Conservation (phyloP, 2,113 vertebrate genomes). For the Cnemophilus loriae region DNA sequence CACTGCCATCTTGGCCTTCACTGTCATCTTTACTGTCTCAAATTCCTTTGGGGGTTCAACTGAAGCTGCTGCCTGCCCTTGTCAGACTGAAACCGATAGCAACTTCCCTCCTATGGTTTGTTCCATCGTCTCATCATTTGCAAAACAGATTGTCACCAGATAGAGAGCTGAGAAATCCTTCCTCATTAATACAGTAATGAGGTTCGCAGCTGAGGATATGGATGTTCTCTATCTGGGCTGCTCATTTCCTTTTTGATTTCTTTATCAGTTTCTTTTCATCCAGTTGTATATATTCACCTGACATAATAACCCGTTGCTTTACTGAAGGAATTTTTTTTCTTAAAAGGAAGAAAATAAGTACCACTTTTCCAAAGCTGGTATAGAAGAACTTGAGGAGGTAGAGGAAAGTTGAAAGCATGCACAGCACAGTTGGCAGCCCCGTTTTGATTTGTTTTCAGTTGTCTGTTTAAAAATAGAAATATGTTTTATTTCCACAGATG, state of each 20-base stretch:
- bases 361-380: not conserved
- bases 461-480: not conserved
- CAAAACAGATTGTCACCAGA: not conserved
- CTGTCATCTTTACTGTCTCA: not conserved
- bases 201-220: not conserved
- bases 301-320: not conserved
- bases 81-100: not conserved
- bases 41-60: not conserved
- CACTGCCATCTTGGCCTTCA: not conserved
- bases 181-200: not conserved
- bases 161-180: not conserved
- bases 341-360: not conserved
- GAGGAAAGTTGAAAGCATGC: not conserved
- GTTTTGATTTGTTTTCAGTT: not conserved
- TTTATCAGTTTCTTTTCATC: not conserved
- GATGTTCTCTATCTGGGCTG: not conserved
- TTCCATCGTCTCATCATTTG: not conserved
- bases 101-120: not conserved
- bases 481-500: not conserved
- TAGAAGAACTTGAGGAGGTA: not conserved
- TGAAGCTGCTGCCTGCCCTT: not conserved
- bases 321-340: not conserved
- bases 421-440: not conserved
- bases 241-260: not conserved
- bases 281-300: not conserved